Conservation (phyloP, 2,113 vertebrate genomes). For the Peucedramus taeniatus region DNA sequence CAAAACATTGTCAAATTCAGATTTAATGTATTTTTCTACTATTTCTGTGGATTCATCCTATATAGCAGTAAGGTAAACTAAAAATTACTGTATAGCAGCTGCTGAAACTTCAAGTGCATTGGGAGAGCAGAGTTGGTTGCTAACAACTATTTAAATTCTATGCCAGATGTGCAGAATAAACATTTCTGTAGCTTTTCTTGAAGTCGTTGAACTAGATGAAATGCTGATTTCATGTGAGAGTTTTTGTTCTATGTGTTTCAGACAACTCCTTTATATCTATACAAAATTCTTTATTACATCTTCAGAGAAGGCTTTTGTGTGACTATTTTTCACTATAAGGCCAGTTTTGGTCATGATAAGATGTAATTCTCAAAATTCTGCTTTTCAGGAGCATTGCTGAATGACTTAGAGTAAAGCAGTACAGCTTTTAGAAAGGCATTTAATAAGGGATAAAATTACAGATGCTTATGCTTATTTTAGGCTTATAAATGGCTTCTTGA, state of each 20-base stretch:
- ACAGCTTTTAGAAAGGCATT: background rate
- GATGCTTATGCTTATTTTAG: too few relatives aligned
- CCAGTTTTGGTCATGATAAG: background rate
- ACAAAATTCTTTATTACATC: background rate
- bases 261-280: background rate
- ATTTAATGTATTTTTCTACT: background rate
- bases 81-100: background rate
- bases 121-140: background rate
- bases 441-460: background rate
- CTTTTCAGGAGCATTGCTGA: background rate
- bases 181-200: background rate
- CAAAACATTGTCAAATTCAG: background rate
- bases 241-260: background rate
- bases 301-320: background rate
- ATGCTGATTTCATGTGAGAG: background rate
- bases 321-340: background rate
- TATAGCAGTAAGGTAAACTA: background rate
- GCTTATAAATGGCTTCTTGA: background rate
- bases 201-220: background rate
- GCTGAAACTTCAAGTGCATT: background rate
- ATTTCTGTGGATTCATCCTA: background rate
- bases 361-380: background rate
- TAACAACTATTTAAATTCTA: background rate
- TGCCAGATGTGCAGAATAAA: background rate
- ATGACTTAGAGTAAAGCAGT: background rate